Evolutionary conservation across 2,113 vertebrate genomes (phyloP), one percentile per base, ranked within the genome.

Genomic region (Pangasianodon hypophthalmus): DNA sequence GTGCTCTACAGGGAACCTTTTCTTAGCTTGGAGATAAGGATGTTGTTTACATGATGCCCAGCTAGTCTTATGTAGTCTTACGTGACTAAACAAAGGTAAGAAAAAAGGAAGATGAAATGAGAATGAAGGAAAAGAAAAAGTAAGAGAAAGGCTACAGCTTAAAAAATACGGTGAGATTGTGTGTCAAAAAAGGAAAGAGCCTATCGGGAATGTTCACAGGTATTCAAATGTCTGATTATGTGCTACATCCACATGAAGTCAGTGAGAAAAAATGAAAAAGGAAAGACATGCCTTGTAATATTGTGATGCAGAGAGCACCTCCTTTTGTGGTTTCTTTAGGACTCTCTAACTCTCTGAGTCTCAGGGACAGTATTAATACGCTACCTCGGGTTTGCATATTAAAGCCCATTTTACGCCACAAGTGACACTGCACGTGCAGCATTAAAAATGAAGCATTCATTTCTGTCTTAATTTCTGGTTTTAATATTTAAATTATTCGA

Each of bases 1-100:
- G 64, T 84, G 83, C 62, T 77, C 82, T 77, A 58, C n/a, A 46
- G 81, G 82, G 19, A 60, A 77, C 54, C 37, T 81, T 87, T 75
- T 87, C 44, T 64, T 89, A 52, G 64, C 88, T 89, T 50, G 8
- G 19, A 75, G 64, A 85, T 86, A 52, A 86, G 62, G 19, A 79
- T 83, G 60, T 85, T 52, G 58, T 73, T 32, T 87, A 90, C 84
- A 83, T 85, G 46, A 82, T 60, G n/a, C 64, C 71, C 83, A 90
- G 67, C 64, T 32, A 88, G 87, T 88, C 81, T 46, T 26, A 44
- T 64, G 64, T 19, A 37, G 37, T 37, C 37, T 37, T 37, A 37
- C 37, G 58, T 64, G 73, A 58, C n/a, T 19, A 14, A 24, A 24
- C 54, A 62, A 71, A 41, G 73, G 9, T 44, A 71, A 37, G 18